A percentile compares a stretch with the other conserved stretches of the same genome.
Conservation (phyloP, 1,140 invertebrate genomes). For the Archegozetes longisetosus region DNA sequence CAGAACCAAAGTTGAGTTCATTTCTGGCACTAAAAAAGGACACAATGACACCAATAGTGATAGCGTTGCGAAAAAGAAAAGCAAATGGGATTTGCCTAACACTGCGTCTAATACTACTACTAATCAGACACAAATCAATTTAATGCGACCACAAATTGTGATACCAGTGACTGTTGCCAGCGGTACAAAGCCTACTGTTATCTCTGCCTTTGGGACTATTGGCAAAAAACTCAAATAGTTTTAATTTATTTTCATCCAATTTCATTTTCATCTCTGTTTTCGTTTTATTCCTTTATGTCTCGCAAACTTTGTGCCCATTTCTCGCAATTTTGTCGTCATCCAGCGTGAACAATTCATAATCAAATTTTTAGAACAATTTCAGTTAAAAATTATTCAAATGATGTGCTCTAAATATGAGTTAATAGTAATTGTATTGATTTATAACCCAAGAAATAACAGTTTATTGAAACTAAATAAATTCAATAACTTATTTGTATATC, state of each 20-base stretch:
- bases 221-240: constrained; percentile 52
- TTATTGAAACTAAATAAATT: no score
- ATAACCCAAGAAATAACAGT: no score
- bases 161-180: constrained; percentile 56
- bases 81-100: constrained; percentile 76
- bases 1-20: constrained; percentile 47
- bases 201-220: constrained; percentile 69
- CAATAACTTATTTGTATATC: no score
- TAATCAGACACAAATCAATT: no score
- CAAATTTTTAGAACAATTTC: no score
- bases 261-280: background rate
- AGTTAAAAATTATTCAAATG: no score
- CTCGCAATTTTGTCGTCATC: no score
- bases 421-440: no score
- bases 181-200: constrained; percentile 61
- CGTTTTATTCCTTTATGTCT: no score
- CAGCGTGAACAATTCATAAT: no score
- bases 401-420: no score
- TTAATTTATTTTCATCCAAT: background rate
- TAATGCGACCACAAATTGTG: constrained; percentile 33
- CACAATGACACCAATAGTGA: constrained; percentile 11
- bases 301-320: no score
- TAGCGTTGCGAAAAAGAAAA: constrained; percentile 46
- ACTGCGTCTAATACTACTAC: constrained; percentile 25
- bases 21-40: constrained; percentile 42